A percentile compares a stretch with the other conserved stretches of the same genome.
Evolutionary conservation across 2,888 invertebrate species (phyloP).

Genomic region (Mayetiola destructor): DNA sequence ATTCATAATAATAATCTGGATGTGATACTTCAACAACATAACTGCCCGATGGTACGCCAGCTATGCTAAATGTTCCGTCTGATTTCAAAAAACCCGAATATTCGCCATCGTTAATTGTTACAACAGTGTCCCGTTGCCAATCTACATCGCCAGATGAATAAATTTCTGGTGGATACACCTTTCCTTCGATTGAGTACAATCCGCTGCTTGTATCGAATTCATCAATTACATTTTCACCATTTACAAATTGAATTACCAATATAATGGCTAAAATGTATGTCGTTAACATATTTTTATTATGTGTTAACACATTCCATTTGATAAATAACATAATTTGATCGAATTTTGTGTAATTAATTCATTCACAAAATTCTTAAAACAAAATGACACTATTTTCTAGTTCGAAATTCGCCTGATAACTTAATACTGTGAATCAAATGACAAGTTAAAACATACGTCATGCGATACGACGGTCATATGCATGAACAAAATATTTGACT

Average conservation of each 20-base stretch:
- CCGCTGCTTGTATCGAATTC: conserved; percentile 26
- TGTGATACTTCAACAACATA: conserved; percentile 86
- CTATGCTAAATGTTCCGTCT: conserved; percentile 81
- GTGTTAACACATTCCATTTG: not conserved
- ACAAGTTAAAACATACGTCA: conserved; percentile 10
- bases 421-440: not conserved
- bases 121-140: conserved; percentile 63
- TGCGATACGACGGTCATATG: too few relatives aligned
- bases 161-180: conserved; percentile 59
- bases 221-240: not conserved
- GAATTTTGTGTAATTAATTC: not conserved
- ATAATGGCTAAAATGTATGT: not conserved
- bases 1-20: conserved; percentile 85
- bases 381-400: too few relatives aligned
- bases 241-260: not conserved
- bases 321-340: not conserved
- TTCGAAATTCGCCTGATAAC: too few relatives aligned
- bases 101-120: conserved; percentile 81
- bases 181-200: conserved; percentile 64
- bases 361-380: too few relatives aligned
- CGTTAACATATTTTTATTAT: not conserved
- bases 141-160: conserved; percentile 39
- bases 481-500: too few relatives aligned
- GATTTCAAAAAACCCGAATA: conserved; percentile 75
- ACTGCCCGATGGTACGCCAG: conserved; percentile 80